phyloP scores from a whole-genome alignment of 2,888 invertebrate species.

The Drosophila nr. medialis region DNA sequence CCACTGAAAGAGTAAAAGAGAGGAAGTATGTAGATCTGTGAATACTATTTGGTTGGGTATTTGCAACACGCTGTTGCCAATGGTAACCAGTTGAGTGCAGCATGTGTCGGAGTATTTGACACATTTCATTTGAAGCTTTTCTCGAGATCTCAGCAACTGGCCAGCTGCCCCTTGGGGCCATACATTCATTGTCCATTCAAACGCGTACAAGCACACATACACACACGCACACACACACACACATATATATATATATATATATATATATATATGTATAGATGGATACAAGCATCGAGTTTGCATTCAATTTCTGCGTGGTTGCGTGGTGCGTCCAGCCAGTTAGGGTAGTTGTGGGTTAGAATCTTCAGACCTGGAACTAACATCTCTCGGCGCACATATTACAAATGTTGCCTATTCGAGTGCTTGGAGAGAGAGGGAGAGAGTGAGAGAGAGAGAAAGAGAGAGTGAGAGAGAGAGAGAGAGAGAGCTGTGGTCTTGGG shows the following conservation, averaged over 20 bases:
- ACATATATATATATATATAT: conserved; percentile 18
- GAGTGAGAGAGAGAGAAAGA: background rate
- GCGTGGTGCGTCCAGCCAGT: conserved; percentile 19
- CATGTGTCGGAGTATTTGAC: conserved; percentile 68
- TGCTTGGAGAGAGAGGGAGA: conserved; percentile 26
- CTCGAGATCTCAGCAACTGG: conserved; percentile 8
- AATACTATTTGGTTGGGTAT: conserved; percentile 10
- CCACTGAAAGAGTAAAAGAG: background rate
- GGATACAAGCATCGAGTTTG: conserved; percentile 30
- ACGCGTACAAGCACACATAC: conserved; percentile 28
- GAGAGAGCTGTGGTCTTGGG: conserved; percentile 10
- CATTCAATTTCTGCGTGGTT: conserved; percentile 26
- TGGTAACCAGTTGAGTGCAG: conserved; percentile 36
- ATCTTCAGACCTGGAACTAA: conserved; percentile 15
- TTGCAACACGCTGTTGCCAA: conserved; percentile 5
- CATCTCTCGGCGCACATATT: conserved; percentile 50
- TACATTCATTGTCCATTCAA: conserved; percentile 60
- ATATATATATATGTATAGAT: background rate
- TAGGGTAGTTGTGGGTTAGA: conserved; percentile 1
- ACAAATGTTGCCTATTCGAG: conserved; percentile 60
- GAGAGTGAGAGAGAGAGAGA: background rate
- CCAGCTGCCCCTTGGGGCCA: conserved; percentile 15
- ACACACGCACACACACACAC: conserved; percentile 4
- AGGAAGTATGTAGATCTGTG: conserved; percentile 12
- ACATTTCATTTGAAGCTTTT: conserved; percentile 68